These are phyloP conservation scores for Schizaphis graminum DNA, from an alignment of 2,888 invertebrate genomes.

Conservation along the genomic window DNA sequence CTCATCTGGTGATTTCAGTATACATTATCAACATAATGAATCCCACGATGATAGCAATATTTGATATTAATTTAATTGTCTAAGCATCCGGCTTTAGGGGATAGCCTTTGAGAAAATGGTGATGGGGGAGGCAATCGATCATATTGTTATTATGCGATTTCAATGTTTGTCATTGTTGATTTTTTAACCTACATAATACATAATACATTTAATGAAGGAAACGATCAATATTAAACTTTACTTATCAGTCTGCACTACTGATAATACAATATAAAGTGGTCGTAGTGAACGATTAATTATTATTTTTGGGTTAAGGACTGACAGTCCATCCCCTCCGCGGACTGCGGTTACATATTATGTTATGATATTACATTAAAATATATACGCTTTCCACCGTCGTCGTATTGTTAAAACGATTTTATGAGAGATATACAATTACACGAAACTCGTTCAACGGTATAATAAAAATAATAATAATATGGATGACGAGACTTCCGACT, in stretches of 20 bases:
- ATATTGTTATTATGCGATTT: not conserved
- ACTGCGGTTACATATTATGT: not conserved
- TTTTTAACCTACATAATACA: not conserved
- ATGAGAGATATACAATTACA: not conserved
- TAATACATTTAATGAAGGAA: not conserved
- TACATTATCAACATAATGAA: not conserved
- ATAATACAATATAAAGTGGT: not conserved
- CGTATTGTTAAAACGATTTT: not conserved
- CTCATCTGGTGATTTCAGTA: not conserved
- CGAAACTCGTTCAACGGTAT: not conserved
- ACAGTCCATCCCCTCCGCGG: not conserved
- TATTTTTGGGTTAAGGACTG: not conserved
- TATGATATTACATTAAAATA: not conserved
- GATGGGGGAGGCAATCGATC: not conserved
- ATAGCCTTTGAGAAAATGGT: not conserved
- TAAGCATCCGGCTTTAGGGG: not conserved
- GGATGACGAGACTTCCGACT: constrained; percentile 21
- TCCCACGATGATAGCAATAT: not conserved
- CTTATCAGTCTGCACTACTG: not conserved
- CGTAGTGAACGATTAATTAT: not conserved
- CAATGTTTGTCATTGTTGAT: not conserved
- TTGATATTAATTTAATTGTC: not conserved
- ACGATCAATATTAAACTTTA: not conserved
- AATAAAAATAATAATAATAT: not conserved
- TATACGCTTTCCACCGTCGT: not conserved